These are phyloP conservation scores for Neosilurus mollespiculum DNA, from an alignment of 2,797 vertebrate genomes.

Conservation along the genomic window DNA sequence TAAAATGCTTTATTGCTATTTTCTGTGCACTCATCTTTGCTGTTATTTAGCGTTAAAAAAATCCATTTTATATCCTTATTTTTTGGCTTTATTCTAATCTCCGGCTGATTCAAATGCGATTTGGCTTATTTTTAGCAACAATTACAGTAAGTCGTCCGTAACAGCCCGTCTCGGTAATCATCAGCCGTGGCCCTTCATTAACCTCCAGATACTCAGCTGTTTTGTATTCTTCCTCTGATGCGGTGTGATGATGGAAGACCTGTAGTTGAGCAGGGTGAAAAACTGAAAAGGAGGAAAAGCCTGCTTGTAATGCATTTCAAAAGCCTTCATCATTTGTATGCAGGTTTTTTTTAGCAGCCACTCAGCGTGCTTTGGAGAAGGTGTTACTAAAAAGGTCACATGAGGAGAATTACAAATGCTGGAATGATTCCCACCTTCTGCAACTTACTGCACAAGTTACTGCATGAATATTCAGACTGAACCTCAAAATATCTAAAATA, in stretches of 20 bases:
- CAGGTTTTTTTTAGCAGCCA: background rate
- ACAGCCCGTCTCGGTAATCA: conserved; percentile 31
- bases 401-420: conserved; percentile 44
- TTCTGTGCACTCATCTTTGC: background rate
- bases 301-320: conserved; percentile 37
- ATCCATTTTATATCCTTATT: background rate
- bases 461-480: conserved; percentile 28
- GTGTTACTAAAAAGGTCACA: conserved; percentile 41
- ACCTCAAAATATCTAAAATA: conserved; percentile 6
- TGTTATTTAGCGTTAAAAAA: background rate
- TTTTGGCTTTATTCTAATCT: conserved; percentile 12
- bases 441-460: conserved; percentile 15
- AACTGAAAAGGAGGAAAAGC: conserved; percentile 20
- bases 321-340: conserved; percentile 40
- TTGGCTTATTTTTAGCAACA: conserved; percentile 34
- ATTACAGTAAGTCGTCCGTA: conserved; percentile 24
- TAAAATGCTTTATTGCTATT: background rate
- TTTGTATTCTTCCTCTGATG: conserved; percentile 37
- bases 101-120: background rate
- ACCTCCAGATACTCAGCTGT: conserved; percentile 26
- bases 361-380: conserved; percentile 36
- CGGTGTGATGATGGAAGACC: conserved; percentile 31
- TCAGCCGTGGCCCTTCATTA: conserved; percentile 44
- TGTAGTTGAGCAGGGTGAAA: conserved; percentile 23
- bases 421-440: conserved; percentile 37